Evolutionary conservation across 2,113 vertebrate genomes (phyloP), one percentile per base, ranked within the genome.

Genomic region (Aix galericulata): DNA sequence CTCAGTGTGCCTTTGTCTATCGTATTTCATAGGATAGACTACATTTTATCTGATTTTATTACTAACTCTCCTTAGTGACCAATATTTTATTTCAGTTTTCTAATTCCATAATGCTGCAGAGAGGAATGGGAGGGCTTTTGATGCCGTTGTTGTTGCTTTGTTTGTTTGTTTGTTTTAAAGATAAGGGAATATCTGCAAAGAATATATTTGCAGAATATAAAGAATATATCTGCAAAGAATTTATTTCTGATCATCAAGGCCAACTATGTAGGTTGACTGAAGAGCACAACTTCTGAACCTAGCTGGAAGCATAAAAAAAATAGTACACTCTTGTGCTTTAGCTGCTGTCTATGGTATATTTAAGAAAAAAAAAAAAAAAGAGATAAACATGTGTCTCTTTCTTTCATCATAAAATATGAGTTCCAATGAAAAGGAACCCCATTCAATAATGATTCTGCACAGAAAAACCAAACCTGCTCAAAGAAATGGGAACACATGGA

Each of bases 201-300:
- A 66, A 69, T n/a, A n/a, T n/a, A n/a, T n/a, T n/a, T n/a, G n/a
- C n/a, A n/a, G n/a, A n/a, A n/a, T n/a, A n/a, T n/a, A n/a, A n/a
- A n/a, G n/a, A n/a, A n/a, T n/a, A 48, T 79, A 82, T 53, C 67
- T 80, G 63, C 38, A 85, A 79, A 50, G 10, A 66, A 69, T n/a
- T 38, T 82, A 23, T 80, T 80, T 82, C 82, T 2, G 0, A 73
- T 90, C 58, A 20, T 40, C 63, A 46, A 44, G 89, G 46, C 40
- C 14, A 83, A 86, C 83, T 91, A 80, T 21, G 86, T 15, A 59
- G 68, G 82, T 69, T 77, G 67, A 86, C 50, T 86, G 87, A 94
- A 84, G 52, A 83, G 12, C 88, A 52, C 36, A 64, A 64, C 50
- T 82, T 56, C 71, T 77, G 67, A 77, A 74, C 79, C 59, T 86